phyloP scores from a whole-genome alignment of 2,113 vertebrate species.

The Malurus melanocephalus region DNA sequence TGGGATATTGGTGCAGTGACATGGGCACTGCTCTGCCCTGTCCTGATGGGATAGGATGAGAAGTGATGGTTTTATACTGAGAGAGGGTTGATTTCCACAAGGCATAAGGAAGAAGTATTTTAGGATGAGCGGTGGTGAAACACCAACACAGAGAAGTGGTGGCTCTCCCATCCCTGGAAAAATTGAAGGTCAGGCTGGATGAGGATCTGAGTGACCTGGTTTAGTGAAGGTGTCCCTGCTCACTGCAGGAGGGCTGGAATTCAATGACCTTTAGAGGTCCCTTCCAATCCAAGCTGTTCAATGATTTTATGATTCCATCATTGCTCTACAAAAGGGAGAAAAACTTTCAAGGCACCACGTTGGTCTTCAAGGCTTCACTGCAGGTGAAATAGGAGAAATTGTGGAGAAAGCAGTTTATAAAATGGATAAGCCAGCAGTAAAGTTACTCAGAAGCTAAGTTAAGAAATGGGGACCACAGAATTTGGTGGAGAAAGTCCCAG shows the following conservation, averaged over 20 bases:
- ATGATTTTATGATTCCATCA: not conserved
- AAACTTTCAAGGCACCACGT: not conserved
- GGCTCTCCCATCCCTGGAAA: not conserved
- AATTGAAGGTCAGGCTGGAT: too few species aligned
- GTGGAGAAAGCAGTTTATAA: not conserved
- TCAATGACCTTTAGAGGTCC: not conserved
- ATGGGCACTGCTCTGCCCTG: not conserved
- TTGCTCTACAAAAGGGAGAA: not conserved
- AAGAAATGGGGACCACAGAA: not conserved
- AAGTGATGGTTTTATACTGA: not conserved
- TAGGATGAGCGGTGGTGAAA: not conserved
- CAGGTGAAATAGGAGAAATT: not conserved
- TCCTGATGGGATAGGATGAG: rapidly evolving
- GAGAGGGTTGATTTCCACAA: not conserved
- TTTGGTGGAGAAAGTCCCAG: not conserved
- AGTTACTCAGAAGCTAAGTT: conserved; percentile 28
- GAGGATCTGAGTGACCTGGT: not conserved
- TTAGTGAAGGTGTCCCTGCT: rapidly evolving
- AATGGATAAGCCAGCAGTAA: not conserved
- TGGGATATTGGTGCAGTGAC: not conserved
- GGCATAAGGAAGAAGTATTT: not conserved
- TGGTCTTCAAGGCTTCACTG: not conserved
- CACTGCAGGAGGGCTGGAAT: not conserved
- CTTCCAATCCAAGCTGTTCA: not conserved
- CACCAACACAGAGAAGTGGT: too few species aligned